Evolutionary conservation across 2,113 vertebrate species (phyloP).

Genomic region (Henicopernis longicauda): DNA sequence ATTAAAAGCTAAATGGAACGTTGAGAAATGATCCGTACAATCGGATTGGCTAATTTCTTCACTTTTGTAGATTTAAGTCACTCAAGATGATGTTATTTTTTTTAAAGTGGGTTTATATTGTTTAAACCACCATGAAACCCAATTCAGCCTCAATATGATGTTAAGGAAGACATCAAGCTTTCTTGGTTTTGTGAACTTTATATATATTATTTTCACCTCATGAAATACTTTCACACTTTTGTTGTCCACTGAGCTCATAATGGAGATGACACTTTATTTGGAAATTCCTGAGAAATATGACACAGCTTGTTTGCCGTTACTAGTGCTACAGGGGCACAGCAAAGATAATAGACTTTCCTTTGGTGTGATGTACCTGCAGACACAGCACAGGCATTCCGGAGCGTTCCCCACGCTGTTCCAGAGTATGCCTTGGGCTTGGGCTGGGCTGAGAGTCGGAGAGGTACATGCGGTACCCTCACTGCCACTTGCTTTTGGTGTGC

Average conservation of each 20-base stretch:
- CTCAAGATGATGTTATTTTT: conserved; percentile 17
- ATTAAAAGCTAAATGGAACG: conserved; percentile 69
- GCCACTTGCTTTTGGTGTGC: background rate
- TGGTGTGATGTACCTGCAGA: background rate
- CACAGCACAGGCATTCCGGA: background rate
- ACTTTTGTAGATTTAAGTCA: conserved; percentile 48
- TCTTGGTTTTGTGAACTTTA: background rate
- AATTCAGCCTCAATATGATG: background rate
- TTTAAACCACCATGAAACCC: background rate
- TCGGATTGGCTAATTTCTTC: conserved; percentile 52
- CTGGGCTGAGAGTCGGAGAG: background rate
- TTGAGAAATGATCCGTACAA: conserved; percentile 52
- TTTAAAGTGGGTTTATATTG: background rate
- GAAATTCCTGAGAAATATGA: background rate
- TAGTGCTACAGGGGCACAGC: background rate
- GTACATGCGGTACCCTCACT: background rate
- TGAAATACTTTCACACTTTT: background rate
- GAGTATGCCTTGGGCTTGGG: background rate
- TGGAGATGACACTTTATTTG: background rate
- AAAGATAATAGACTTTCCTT: background rate
- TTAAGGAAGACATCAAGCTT: background rate
- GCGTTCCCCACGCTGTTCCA: background rate
- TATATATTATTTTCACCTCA: background rate
- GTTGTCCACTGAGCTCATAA: background rate
- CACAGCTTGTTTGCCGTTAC: background rate